A percentile compares a stretch with the other conserved stretches of the same genome.
These are phyloP conservation scores for Cephonodes hylas DNA, from an alignment of 2,888 invertebrate genomes.

Conservation along the genomic window DNA sequence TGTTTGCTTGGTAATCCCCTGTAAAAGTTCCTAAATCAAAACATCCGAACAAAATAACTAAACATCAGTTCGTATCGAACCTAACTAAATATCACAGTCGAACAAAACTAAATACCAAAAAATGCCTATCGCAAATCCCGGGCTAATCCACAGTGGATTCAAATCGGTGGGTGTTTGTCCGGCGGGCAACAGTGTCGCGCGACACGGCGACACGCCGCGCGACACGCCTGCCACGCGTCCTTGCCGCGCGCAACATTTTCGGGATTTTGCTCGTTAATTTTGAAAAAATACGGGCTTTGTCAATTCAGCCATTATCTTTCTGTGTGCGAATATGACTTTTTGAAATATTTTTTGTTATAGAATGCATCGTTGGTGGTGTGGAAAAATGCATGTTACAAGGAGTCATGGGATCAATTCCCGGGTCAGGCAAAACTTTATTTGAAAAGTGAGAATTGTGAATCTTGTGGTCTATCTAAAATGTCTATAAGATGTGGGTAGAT, in stretches of 20 bases:
- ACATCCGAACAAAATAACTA: background rate
- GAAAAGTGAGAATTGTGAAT: too few relatives aligned
- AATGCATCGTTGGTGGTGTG: too few relatives aligned
- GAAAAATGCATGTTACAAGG: too few relatives aligned
- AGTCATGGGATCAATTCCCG: too few relatives aligned
- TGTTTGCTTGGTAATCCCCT: too few relatives aligned
- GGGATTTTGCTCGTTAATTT: background rate
- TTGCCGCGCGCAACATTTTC: background rate
- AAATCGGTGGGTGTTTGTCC: background rate
- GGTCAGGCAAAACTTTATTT: too few relatives aligned
- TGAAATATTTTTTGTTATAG: too few relatives aligned
- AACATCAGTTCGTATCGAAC: background rate
- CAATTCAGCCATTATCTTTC: background rate
- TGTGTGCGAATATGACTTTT: background rate
- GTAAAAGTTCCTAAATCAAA: background rate
- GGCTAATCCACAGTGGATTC: background rate
- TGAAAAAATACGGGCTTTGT: background rate
- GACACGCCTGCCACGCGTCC: too few relatives aligned
- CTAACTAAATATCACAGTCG: background rate
- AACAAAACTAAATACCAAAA: background rate
- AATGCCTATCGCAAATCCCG: background rate
- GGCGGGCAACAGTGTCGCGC: background rate
- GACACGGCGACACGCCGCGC: background rate
- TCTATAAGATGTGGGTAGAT: too few relatives aligned
- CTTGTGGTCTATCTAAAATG: too few relatives aligned